A percentile compares a stretch with the other conserved stretches of the same genome.
Evolutionary conservation across 2,113 vertebrate species (phyloP).

Genomic region (Dissostichus mawsoni): DNA sequence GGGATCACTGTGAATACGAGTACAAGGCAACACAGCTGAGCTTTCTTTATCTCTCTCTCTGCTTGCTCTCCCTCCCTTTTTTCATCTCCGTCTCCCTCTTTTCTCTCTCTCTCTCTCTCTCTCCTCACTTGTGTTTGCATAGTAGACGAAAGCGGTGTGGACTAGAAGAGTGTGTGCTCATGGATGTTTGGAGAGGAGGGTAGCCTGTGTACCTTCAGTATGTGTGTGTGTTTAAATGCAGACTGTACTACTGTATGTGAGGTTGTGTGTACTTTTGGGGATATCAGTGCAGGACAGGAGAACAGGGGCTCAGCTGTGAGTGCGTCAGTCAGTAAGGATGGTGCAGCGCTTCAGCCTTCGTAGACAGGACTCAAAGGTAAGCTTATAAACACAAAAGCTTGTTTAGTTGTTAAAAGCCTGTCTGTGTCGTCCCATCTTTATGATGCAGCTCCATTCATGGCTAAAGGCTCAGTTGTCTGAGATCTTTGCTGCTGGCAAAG

Average conservation of each 20-base stretch:
- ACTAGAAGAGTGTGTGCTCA: conserved; percentile 67
- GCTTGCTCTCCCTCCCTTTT: conserved; percentile 39
- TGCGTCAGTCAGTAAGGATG: conserved; percentile 79
- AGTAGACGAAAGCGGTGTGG: conserved; percentile 53
- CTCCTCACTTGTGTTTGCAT: conserved; percentile 68
- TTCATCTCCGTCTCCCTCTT: conserved; percentile 3
- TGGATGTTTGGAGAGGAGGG: conserved; percentile 64
- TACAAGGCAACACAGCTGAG: conserved; percentile 64
- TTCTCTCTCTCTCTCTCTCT: conserved; percentile 30
- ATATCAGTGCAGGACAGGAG: conserved; percentile 51
- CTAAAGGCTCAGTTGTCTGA: not conserved
- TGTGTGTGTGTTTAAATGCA: conserved; percentile 43
- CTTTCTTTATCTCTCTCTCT: conserved; percentile 55
- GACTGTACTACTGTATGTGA: conserved; percentile 35
- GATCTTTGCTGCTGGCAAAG: conserved; percentile 8
- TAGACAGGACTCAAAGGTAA: conserved; percentile 85
- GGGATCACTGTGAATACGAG: conserved; percentile 60
- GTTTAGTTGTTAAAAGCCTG: conserved; percentile 16
- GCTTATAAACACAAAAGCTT: conserved; percentile 42
- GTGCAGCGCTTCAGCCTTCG: conserved; percentile 86
- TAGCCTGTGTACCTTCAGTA: conserved; percentile 45
- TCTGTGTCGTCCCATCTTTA: conserved; percentile 9
- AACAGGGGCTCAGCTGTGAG: conserved; percentile 60
- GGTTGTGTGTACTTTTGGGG: conserved; percentile 56
- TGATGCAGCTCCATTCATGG: conserved; percentile 1